These are phyloP conservation scores for Unio pictorum DNA, from an alignment of 2,888 invertebrate genomes.

Conservation along the genomic window DNA sequence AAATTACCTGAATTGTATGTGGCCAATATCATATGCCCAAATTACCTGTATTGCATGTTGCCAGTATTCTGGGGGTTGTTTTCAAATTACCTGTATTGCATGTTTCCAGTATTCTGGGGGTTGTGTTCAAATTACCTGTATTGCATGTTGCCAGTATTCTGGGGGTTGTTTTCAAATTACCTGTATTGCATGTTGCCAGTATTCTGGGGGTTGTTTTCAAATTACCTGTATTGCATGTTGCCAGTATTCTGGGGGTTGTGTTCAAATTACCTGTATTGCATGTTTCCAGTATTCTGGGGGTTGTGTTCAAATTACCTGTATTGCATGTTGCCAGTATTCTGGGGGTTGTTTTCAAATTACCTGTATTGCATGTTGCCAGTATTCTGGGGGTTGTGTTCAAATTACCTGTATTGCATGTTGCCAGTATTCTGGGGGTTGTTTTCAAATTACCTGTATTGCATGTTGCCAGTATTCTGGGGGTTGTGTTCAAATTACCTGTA, in stretches of 20 bases:
- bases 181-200: slow-evolving; percentile 79
- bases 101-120: background rate
- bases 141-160: slow-evolving; percentile 92
- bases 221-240: slow-evolving; percentile 82
- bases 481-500: slow-evolving; percentile 80
- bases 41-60: too few relatives aligned
- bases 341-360: too few relatives aligned
- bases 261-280: slow-evolving; percentile 84
- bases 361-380: slow-evolving; percentile 93
- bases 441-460: too few relatives aligned
- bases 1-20: too few relatives aligned
- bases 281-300: slow-evolving; percentile 94
- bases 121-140: slow-evolving; percentile 80
- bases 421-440: too few relatives aligned
- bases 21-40: too few relatives aligned
- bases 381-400: slow-evolving; percentile 81
- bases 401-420: too few relatives aligned
- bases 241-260: background rate
- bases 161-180: slow-evolving; percentile 78
- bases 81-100: too few relatives aligned
- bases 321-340: too few relatives aligned
- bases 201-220: background rate
- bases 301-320: too few relatives aligned
- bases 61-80: too few relatives aligned
- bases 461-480: background rate